phyloP scores from a whole-genome alignment of 2,888 invertebrate species.

The Tetragonula carbonaria region DNA sequence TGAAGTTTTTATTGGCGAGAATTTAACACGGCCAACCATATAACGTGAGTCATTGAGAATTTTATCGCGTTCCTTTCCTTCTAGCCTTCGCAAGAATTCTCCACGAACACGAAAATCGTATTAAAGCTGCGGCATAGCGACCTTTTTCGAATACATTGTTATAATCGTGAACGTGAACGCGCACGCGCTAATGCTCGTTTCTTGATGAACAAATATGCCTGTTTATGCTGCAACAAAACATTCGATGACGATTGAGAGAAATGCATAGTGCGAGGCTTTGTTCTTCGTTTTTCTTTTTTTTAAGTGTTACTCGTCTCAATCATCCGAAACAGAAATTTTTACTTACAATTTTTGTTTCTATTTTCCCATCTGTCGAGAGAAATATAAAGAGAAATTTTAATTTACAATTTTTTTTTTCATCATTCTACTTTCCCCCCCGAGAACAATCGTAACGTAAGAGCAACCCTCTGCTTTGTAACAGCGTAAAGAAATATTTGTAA shows the following conservation, averaged over 20 bases:
- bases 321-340: too few relatives aligned
- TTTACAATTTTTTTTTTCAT: too few relatives aligned
- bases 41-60: slow-evolving; percentile 48
- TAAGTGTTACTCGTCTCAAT: not conserved
- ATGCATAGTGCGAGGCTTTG: not conserved
- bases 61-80: slow-evolving; percentile 59
- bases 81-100: slow-evolving; percentile 47
- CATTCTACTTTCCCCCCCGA: too few relatives aligned
- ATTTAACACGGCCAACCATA: slow-evolving; percentile 44
- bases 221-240: not conserved
- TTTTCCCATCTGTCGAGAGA: too few relatives aligned
- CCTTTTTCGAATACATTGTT: slow-evolving; percentile 56
- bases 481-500: too few relatives aligned
- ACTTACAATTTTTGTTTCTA: too few relatives aligned
- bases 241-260: not conserved
- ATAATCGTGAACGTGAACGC: slow-evolving; percentile 25
- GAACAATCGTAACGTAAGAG: too few relatives aligned
- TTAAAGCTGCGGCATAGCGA: slow-evolving; percentile 55
- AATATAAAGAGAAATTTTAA: too few relatives aligned
- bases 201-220: not conserved
- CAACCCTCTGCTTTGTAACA: too few relatives aligned
- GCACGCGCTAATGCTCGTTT: not conserved
- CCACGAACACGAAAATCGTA: slow-evolving; percentile 70
- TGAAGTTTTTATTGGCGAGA: slow-evolving; percentile 7
- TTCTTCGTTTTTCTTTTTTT: not conserved